phyloP scores from a whole-genome alignment of 2,113 vertebrate genomes.

The Eublepharis macularius region DNA sequence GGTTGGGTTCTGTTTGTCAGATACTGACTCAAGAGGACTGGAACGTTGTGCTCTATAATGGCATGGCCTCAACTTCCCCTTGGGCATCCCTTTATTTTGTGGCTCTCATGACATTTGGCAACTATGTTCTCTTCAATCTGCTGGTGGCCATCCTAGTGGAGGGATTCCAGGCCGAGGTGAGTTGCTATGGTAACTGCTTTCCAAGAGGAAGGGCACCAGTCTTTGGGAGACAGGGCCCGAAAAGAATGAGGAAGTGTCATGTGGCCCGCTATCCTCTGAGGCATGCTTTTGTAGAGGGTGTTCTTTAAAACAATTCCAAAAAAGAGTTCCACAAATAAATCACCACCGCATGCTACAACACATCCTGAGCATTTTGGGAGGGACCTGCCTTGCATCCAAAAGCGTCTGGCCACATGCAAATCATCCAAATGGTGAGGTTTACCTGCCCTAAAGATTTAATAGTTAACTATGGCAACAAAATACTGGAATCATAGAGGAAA shows the following conservation, averaged over 20 bases:
- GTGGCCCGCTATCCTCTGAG: neutral
- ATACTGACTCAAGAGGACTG: conserved; percentile 98
- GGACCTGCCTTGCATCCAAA: fast-evolving
- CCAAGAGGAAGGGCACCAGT: neutral
- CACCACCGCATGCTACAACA: neutral
- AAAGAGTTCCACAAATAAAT: neutral
- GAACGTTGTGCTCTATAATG: conserved; percentile 95
- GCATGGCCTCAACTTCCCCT: conserved; percentile 92
- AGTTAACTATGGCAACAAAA: neutral
- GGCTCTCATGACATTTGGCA: conserved; percentile 96
- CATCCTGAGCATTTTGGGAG: neutral
- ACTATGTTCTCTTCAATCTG: conserved; percentile 96
- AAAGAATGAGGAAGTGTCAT: neutral
- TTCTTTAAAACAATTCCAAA: neutral
- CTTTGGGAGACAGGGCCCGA: neutral
- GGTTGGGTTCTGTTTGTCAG: conserved; percentile 63
- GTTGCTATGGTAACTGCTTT: conserved; percentile 13
- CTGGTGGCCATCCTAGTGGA: conserved; percentile 96
- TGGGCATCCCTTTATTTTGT: conserved; percentile 96
- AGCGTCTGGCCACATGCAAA: neutral
- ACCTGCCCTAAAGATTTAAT: neutral
- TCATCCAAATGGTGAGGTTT: neutral
- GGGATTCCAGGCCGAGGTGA: conserved; percentile 96
- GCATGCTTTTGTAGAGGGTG: neutral
- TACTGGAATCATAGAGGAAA: conserved; percentile 6